Base-by-base conservation (phyloP, 2,888 invertebrate species). In the Alsophila aescularia region DNA sequence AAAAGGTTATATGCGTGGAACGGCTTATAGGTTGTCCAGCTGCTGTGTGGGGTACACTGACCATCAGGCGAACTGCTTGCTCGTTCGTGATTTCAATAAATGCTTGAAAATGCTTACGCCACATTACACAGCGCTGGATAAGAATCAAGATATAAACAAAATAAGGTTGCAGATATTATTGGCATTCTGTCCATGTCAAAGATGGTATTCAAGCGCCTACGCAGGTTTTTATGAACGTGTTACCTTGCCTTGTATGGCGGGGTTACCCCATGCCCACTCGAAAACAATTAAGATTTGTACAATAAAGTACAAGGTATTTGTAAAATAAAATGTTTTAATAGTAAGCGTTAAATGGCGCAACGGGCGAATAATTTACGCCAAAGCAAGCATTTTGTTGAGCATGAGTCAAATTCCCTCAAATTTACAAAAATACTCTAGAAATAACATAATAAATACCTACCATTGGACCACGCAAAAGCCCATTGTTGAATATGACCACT, bases 261-360 rank as follows among this genome's bases (percentile, higher is more conserved):
- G 32, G 34, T 54, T 54, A 48, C 48, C 24, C 36, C 53, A 48
- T 43, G 43, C 32, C 47, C 35, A 37, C 47, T 41, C 27, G 42
- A 43, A 53, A 32, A 48, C 37, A 41, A 52, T 52, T 48, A 54
- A 54, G 37, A 54, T 43, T 32, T 54, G 36, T 42, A 24, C 21
- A 31, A 42, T 41, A 52, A 45, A 24, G 12, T 13, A 51, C 44
- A 37, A 52, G 37, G 24, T 10, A 29, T 29, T n/a, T 29, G 29
- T 29, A 32, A 24, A n/a, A 29, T 29, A 29, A 29, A 24, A 5
- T 24, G 7, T 24, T 24, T 5, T 24, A 1, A 2, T 24, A 2
- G 3, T 5, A 8, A 5, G 24, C 8, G 24, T 2, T 24, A n/a
- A n/a, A n/a, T n/a, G n/a, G n/a, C n/a, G n/a, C n/a, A n/a, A n/a